A percentile compares a stretch with the other conserved stretches of the same genome.
Evolutionary conservation across 2,797 vertebrate genomes (phyloP).

Genomic region (Zalophus californianus): DNA sequence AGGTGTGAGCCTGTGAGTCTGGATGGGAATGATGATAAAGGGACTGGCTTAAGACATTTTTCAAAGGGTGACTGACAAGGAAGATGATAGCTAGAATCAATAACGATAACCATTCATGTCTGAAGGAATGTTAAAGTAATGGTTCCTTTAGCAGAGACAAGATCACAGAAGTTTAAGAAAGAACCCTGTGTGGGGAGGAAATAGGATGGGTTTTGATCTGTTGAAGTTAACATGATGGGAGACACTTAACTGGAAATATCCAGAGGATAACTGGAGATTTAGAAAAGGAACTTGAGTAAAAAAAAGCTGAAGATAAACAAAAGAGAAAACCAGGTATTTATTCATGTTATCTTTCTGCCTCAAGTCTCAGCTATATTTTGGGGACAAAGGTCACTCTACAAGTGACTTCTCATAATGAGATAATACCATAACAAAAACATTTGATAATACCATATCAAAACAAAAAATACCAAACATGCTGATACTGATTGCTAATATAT

Average conservation of each 20-base stretch:
- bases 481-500: not conserved
- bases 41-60: not conserved
- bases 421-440: not conserved
- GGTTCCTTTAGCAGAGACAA: not conserved
- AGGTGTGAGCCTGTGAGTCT: not conserved
- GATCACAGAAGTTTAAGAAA: not conserved
- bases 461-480: conserved; percentile 53
- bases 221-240: not conserved
- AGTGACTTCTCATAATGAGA: not conserved
- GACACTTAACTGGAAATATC: not conserved
- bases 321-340: not conserved
- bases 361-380: not conserved
- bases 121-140: not conserved
- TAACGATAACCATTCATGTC: not conserved
- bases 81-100: not conserved
- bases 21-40: not conserved
- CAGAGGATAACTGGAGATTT: not conserved
- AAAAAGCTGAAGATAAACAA: not conserved
- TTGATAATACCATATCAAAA: not conserved
- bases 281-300: not conserved
- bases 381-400: not conserved
- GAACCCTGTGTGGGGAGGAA: not conserved
- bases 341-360: not conserved
- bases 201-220: not conserved
- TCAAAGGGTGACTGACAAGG: not conserved